Base-by-base conservation (phyloP, 2,888 invertebrate genomes). In the Phorcus lineatus region DNA sequence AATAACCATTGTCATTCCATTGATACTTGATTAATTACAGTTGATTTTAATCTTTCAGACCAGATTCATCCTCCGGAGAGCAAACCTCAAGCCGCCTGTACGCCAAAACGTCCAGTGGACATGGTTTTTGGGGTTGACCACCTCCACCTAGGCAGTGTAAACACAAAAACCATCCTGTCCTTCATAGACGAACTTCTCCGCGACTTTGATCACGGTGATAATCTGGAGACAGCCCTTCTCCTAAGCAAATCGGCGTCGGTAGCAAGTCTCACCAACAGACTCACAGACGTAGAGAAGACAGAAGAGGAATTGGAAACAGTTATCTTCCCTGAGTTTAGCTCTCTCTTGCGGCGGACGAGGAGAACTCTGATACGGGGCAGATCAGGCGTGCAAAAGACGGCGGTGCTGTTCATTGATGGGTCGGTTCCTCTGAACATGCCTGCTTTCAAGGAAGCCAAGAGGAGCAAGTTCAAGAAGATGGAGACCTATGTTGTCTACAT, bases 401-500 rank as follows among this genome's bases (percentile, higher is more conserved):
- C 77, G 3, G 78, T 83, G 36, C 52, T 83, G 22, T 83, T 83
- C 70, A 53, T 81, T 17, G 83, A 81, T 67, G 76, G 76, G 2
- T 57, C 24, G 53, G 78, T 83, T n/a, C 62, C 19, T 17, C 36
- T 83, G 22, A 75, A 40, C 13, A 55, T 66, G 53, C 36, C 62
- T 19, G 76, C 75, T 2, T 62, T 81, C 47, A 31, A 54, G 1
- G 81, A 79, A 13, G 81, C 83, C 19, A 77, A 75, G 16, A 13
- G 47, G 47, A 78, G 78, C 70, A 79, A 75, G 40, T 66, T 55
- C 13, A 16, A 31, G 54, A 83, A 83, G 79, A 54, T 83, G 40
- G 83, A 83, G 47, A 83, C 83, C 0, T 83, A 81, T 28, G 83
- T 83, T 16, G 80, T 83, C 2, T 81, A 80, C 31, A 75, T 83